These are phyloP conservation scores for Gallinago paraguaiae DNA, from an alignment of 2,113 vertebrate species.

Conservation along the genomic window DNA sequence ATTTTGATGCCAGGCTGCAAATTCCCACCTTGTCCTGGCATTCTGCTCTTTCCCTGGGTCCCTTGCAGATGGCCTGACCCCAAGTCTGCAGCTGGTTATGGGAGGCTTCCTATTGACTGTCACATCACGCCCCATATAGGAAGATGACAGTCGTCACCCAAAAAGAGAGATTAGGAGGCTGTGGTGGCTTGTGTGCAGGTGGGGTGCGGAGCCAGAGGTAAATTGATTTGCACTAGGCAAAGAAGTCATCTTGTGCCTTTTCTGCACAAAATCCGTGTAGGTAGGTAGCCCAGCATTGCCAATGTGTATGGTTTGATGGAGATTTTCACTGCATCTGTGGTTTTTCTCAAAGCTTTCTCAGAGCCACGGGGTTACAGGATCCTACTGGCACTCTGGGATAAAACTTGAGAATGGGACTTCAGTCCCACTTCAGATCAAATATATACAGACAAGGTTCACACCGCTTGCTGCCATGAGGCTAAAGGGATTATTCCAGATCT, in stretches of 20 bases:
- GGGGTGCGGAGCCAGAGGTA: not conserved
- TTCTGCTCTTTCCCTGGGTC: not conserved
- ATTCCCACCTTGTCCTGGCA: not conserved
- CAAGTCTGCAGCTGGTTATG: not conserved
- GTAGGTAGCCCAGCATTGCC: not conserved
- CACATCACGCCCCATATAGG: accelerated
- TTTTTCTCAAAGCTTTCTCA: not conserved
- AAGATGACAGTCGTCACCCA: not conserved
- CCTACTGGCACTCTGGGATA: not conserved
- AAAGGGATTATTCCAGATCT: not conserved
- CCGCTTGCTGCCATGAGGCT: not conserved
- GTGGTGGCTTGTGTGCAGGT: not conserved
- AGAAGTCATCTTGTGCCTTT: not conserved
- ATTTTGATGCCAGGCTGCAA: not conserved
- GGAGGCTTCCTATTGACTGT: not conserved
- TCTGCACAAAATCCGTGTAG: not conserved
- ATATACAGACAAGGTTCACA: not conserved
- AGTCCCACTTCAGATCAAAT: not conserved
- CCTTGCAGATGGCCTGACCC: not conserved
- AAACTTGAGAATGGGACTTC: not conserved
- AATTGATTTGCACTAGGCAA: not conserved
- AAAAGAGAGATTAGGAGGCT: not conserved
- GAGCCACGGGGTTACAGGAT: not conserved
- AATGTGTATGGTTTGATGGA: not conserved
- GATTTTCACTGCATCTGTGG: not conserved